Evolutionary conservation across 2,888 invertebrate species (phyloP).

Genomic region (Drosophila fungiperda): DNA sequence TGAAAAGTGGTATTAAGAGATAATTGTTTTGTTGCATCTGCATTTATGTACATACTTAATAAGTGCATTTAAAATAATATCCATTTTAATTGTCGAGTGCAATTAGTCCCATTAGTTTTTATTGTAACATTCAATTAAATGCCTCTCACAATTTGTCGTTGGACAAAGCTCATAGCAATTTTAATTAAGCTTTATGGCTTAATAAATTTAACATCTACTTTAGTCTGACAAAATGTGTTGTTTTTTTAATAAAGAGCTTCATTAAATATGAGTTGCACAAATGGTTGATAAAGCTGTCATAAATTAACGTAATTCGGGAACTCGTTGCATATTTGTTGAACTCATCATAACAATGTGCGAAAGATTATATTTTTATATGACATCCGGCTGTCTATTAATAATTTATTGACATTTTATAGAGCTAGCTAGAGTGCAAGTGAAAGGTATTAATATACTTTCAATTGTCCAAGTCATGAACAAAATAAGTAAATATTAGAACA

Average conservation of each 20-base stretch:
- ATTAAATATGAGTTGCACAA: constrained; percentile 15
- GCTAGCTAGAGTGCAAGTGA: background rate
- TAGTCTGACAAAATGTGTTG: background rate
- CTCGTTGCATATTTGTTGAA: constrained; percentile 2
- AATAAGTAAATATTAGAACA: constrained; percentile 7
- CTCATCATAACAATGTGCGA: constrained; percentile 46
- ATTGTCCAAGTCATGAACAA: constrained; percentile 40
- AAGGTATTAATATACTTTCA: constrained; percentile 55
- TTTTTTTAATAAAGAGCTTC: constrained; percentile 11
- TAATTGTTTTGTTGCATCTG: background rate
- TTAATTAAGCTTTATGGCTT: constrained; percentile 29
- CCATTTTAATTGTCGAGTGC: constrained; percentile 14
- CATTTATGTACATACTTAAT: background rate
- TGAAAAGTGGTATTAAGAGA: background rate
- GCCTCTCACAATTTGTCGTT: background rate
- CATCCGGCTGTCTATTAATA: constrained; percentile 35
- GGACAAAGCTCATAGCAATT: background rate
- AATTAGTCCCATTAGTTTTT: constrained; percentile 6
- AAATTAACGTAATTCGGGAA: constrained; percentile 9
- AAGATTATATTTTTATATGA: constrained; percentile 52
- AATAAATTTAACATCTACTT: constrained; percentile 1
- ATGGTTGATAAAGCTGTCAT: constrained; percentile 3
- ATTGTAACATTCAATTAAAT: constrained; percentile 1
- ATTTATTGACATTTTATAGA: constrained; percentile 62
- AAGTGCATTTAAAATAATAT: constrained; percentile 21